These are phyloP conservation scores for Ia io DNA, from an alignment of 2,113 vertebrate species.

Conservation along the genomic window DNA sequence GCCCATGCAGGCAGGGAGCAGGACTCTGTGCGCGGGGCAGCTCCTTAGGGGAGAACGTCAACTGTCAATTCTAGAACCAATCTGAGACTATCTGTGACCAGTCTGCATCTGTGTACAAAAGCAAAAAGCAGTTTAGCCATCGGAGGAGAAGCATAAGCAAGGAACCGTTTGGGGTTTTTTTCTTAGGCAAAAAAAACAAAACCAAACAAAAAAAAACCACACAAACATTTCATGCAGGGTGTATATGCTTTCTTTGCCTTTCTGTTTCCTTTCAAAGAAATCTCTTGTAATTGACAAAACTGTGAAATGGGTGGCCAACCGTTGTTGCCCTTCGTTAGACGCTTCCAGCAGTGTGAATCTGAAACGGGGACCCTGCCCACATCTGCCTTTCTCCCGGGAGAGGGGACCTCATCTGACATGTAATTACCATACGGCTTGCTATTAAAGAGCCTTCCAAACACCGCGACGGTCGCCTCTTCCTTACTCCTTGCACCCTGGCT, in stretches of 20 bases:
- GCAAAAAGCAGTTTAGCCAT: conserved; percentile 1
- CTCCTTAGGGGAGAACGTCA: conserved; percentile 46
- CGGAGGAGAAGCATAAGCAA: neutral
- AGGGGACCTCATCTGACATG: conserved; percentile 50
- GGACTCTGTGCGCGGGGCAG: neutral
- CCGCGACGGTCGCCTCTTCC: conserved; percentile 54
- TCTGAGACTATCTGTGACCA: neutral
- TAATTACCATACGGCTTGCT: conserved; percentile 73
- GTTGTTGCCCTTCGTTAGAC: conserved; percentile 51
- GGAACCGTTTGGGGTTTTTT: neutral
- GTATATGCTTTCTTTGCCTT: conserved; percentile 58
- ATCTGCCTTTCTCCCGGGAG: conserved; percentile 44
- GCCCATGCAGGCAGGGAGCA: conserved; percentile 41
- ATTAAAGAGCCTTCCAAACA: conserved; percentile 80
- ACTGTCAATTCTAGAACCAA: neutral
- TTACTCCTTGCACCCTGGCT: neutral
- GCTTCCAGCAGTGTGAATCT: conserved; percentile 58
- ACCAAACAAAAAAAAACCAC: too few relatives aligned
- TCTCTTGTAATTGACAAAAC: conserved; percentile 69
- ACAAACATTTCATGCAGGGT: conserved; percentile 44
- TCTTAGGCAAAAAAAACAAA: neutral
- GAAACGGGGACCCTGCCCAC: conserved; percentile 33
- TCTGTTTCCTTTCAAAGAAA: conserved; percentile 62
- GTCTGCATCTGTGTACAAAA: conserved; percentile 41
- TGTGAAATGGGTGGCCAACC: conserved; percentile 71